Base-by-base conservation (phyloP, 2,797 vertebrate species). In the Chrosomus eos region DNA sequence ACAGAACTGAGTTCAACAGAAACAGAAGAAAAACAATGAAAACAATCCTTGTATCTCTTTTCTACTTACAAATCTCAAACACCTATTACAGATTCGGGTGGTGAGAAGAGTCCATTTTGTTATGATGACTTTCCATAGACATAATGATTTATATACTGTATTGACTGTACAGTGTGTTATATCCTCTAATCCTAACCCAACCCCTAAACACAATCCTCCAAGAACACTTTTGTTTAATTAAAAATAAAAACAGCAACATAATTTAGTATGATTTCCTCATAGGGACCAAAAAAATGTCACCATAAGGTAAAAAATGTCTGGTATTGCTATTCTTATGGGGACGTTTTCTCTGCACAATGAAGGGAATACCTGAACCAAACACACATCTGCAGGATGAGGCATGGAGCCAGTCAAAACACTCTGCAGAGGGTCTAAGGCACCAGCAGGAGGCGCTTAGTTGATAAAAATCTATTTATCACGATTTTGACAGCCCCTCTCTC, bases 331-430 rank as follows among this genome's bases (percentile, higher is more conserved):
- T 26, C n/a, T 28, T 16, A 26, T 62, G 11, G 5, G 60, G 60
- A 31, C 60, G 28, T 16, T 28, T 62, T 62, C 5, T 62, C 9
- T 58, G 9, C 23, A n/a, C 9, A 26, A n/a, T 58, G 23, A 11
- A 58, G 10, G 23, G 55, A 58, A 58, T 58, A 58, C 9, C 55
- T 58, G 55, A 58, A 48, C 74, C 55, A 53, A 26, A 76, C 23
- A 51, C 28, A 78, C 14, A 53, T 6, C 38, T 10, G 16, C 31
- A 55, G 88, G 88, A 88, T 83, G 68, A 85, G 75, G 81, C 36
- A 51, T 21, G 26, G 74, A 43, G 66, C 64, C 64, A 80, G 26
- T 36, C 21, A 68, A 74, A 74, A 64, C 40, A 74, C 11, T 74
- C 58, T 36, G 43, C 45, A 83, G 31, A 36, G 31, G 77, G 62